Evolutionary conservation across 2,113 vertebrate species (phyloP).

Genomic region (Siniperca chuatsi): DNA sequence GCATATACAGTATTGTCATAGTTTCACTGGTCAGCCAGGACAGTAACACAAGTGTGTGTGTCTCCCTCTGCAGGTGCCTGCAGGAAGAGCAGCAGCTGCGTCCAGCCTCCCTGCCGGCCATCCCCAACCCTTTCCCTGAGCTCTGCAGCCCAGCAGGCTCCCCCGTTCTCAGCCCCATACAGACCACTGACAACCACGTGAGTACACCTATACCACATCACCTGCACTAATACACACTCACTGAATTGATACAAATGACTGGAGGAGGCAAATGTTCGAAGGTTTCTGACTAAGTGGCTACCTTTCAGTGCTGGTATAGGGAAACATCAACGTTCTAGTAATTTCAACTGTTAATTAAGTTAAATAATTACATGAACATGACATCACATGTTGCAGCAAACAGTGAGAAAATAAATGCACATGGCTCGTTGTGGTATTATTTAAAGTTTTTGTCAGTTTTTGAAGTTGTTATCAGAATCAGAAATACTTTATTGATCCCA

Average conservation of each 20-base stretch:
- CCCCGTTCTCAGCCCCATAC: slow-evolving; percentile 87
- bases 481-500: no score
- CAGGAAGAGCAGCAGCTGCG: slow-evolving; percentile 92
- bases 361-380: background rate
- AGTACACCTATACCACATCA: slow-evolving; percentile 60
- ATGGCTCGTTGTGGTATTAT: accelerated
- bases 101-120: slow-evolving; percentile 94
- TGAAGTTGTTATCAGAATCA: background rate
- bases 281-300: background rate
- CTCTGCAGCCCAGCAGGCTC: slow-evolving; percentile 91
- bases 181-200: slow-evolving; percentile 88
- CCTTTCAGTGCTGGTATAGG: background rate
- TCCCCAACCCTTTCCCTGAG: slow-evolving; percentile 98
- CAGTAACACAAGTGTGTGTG: slow-evolving; percentile 35
- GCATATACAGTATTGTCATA: background rate
- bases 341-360: background rate
- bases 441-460: background rate
- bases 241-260: background rate
- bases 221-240: background rate
- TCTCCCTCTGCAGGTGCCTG: slow-evolving; percentile 87
- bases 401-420: background rate
- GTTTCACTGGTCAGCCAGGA: background rate
- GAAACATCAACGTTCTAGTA: background rate
- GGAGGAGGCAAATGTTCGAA: background rate
- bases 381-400: background rate